A percentile compares a stretch with the other conserved stretches of the same genome.
These are phyloP conservation scores for Eidolon dupreanum DNA, from an alignment of 2,797 vertebrate species.

Conservation along the genomic window DNA sequence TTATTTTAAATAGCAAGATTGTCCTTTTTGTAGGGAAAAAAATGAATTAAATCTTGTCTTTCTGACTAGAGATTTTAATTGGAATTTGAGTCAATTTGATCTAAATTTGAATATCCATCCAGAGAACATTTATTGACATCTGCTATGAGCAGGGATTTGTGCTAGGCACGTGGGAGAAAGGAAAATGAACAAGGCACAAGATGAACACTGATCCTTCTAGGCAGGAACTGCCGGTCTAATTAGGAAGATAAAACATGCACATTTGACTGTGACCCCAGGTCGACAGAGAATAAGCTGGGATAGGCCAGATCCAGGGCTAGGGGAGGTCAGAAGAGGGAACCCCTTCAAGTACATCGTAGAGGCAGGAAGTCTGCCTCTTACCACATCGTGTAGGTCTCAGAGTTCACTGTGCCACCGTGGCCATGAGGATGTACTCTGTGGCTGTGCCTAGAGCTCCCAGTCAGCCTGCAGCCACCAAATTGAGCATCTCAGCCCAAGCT, in stretches of 20 bases:
- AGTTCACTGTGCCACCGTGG: background rate
- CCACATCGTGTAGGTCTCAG: background rate
- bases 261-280: background rate
- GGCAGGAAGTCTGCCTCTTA: background rate
- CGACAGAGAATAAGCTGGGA: background rate
- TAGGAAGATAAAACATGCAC: background rate
- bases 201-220: conserved; percentile 7
- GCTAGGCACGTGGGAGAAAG: conserved; percentile 47
- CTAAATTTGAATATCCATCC: conserved; percentile 72
- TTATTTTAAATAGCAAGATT: conserved; percentile 77
- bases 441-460: background rate
- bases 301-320: background rate
- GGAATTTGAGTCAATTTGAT: conserved; percentile 72
- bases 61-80: conserved; percentile 71
- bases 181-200: conserved; percentile 33
- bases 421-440: background rate
- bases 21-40: conserved; percentile 71
- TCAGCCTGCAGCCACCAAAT: background rate
- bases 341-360: background rate
- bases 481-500: background rate
- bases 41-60: conserved; percentile 70
- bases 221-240: conserved; percentile 39
- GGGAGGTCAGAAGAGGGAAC: background rate
- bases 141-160: conserved; percentile 59
- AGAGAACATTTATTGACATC: conserved; percentile 73